These are phyloP conservation scores for Nixonia krombeini DNA, from an alignment of 1,140 invertebrate species.

Conservation along the genomic window DNA sequence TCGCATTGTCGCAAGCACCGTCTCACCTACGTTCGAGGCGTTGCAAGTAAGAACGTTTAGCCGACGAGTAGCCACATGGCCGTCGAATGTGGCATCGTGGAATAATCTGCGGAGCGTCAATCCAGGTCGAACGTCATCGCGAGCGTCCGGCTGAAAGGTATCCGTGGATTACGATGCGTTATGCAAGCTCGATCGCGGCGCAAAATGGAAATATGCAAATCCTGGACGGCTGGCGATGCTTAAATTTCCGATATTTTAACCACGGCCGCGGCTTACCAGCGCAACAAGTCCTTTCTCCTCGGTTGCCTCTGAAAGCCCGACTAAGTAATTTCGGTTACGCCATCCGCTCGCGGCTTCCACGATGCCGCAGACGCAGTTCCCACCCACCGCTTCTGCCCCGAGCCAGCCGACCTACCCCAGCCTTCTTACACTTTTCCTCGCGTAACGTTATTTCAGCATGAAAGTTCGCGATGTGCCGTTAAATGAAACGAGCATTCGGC, in stretches of 20 bases:
- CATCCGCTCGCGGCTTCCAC: slow-evolving; percentile 62
- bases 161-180: slow-evolving; percentile 43
- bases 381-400: slow-evolving; percentile 14
- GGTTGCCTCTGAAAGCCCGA: slow-evolving; percentile 67
- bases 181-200: slow-evolving; percentile 40
- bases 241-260: slow-evolving; percentile 64
- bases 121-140: neutral
- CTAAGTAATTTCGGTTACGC: slow-evolving; percentile 68
- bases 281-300: slow-evolving; percentile 72
- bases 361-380: slow-evolving; percentile 49
- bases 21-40: no score
- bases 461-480: slow-evolving; percentile 48
- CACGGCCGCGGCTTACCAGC: slow-evolving; percentile 63
- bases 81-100: no score
- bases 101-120: no score
- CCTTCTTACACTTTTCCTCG: slow-evolving; percentile 43
- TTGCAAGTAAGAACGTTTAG: no score
- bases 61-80: no score
- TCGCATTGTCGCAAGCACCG: no score
- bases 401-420: slow-evolving; percentile 35
- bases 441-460: slow-evolving; percentile 43
- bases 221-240: slow-evolving; percentile 45
- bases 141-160: slow-evolving; percentile 25
- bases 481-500: slow-evolving; percentile 42
- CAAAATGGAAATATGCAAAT: slow-evolving; percentile 51